phyloP scores from a whole-genome alignment of 2,888 invertebrate species.

The Cephus spinipes region DNA sequence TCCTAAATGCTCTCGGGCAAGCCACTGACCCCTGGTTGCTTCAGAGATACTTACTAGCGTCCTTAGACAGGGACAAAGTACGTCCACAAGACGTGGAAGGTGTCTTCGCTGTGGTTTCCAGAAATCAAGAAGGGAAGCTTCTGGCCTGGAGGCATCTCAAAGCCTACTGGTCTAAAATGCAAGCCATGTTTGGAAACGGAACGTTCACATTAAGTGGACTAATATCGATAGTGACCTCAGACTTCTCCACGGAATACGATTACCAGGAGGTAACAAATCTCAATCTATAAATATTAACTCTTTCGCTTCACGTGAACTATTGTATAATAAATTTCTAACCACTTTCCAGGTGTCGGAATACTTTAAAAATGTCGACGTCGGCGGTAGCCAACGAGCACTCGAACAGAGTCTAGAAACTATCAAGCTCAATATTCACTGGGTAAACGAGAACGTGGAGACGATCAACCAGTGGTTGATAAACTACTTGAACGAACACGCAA shows the following conservation, averaged over 20 bases:
- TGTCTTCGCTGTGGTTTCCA: constrained; percentile 79
- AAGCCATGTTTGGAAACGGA: constrained; percentile 74
- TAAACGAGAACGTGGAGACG: constrained; percentile 70
- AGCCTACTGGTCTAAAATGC: constrained; percentile 76
- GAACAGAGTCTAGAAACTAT: constrained; percentile 84
- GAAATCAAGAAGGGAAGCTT: constrained; percentile 78
- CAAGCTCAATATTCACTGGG: constrained; percentile 86
- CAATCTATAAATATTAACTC: not conserved
- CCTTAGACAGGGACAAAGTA: constrained; percentile 77
- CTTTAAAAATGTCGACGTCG: constrained; percentile 70
- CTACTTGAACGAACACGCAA: constrained; percentile 47
- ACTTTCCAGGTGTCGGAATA: constrained; percentile 72
- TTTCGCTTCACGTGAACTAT: constrained; percentile 65
- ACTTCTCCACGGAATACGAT: constrained; percentile 80
- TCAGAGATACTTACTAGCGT: constrained; percentile 82
- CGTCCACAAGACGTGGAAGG: constrained; percentile 78
- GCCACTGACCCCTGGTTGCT: constrained; percentile 84
- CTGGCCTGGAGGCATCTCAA: constrained; percentile 81
- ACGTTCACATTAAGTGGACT: constrained; percentile 74
- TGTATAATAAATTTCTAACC: constrained; percentile 48
- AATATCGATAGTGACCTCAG: constrained; percentile 74
- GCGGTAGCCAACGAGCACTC: constrained; percentile 73
- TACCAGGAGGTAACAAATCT: constrained; percentile 73
- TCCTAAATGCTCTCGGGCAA: constrained; percentile 79
- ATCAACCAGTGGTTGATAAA: constrained; percentile 70